These are phyloP conservation scores for Ailuropoda melanoleuca DNA, from an alignment of 2,113 vertebrate species.

Conservation along the genomic window DNA sequence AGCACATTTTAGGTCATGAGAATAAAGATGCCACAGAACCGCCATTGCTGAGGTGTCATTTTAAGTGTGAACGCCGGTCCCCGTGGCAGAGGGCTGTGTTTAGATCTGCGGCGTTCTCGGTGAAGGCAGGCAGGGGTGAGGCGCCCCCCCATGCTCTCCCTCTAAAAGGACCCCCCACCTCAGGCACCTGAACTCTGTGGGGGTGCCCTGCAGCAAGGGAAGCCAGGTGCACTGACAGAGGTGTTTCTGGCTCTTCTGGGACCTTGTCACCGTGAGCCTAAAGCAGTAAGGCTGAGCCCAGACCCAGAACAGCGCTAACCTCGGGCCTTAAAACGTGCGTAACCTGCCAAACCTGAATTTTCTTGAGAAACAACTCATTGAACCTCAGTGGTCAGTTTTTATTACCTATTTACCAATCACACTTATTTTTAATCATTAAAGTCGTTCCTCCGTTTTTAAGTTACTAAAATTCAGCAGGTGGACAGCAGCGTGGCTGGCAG, in stretches of 20 bases:
- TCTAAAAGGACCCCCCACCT: neutral
- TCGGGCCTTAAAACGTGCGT: neutral
- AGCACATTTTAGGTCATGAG: neutral
- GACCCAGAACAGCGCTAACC: neutral
- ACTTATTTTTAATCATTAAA: neutral
- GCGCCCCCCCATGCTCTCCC: neutral
- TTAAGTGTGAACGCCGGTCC: neutral
- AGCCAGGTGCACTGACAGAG: no score
- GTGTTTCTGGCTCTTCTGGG: neutral
- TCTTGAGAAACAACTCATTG: neutral
- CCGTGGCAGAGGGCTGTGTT: accelerated
- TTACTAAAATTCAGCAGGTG: neutral
- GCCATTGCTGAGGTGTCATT: neutral
- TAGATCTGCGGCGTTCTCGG: no score
- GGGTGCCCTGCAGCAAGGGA: neutral
- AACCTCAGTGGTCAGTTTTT: neutral
- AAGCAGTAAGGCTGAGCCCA: neutral
- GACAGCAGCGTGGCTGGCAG: neutral
- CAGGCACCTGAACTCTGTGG: neutral
- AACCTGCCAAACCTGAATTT: neutral
- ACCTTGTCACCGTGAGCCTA: neutral
- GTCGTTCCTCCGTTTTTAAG: neutral
- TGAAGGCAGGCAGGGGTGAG: neutral
- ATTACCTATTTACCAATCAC: neutral
- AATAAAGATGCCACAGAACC: neutral